Conservation (phyloP, 2,888 invertebrate species). For the Thalpophila matura region DNA sequence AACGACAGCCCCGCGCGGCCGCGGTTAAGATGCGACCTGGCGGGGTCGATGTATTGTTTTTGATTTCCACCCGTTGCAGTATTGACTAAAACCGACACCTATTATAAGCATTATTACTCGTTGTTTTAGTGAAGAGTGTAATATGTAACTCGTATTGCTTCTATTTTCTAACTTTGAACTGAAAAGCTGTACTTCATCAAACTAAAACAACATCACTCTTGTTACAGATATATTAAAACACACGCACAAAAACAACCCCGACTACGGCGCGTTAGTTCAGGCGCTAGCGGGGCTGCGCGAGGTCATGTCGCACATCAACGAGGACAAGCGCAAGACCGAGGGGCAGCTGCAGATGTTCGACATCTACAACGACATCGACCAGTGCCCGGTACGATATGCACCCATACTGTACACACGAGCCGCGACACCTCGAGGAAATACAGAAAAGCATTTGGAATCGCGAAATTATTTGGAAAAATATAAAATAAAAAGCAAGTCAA, state of each 20-base stretch:
- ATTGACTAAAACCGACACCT: neutral
- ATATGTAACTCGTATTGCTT: no score
- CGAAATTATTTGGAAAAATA: no score
- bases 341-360: constrained; percentile 99
- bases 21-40: neutral
- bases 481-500: no score
- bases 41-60: neutral
- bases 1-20: no score
- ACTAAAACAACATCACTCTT: neutral
- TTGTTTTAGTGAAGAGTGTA: no score
- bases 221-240: constrained; percentile 97
- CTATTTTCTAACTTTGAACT: neutral
- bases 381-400: constrained; percentile 94
- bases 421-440: neutral
- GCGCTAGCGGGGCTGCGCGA: constrained; percentile 97
- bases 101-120: neutral
- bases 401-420: neutral
- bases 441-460: no score
- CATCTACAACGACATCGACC: constrained; percentile 99
- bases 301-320: constrained; percentile 99
- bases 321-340: constrained; percentile 99
- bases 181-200: neutral
- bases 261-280: constrained; percentile 95
- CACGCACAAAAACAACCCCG: constrained; percentile 96
- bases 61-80: neutral